phyloP scores from a whole-genome alignment of 2,113 vertebrate species.

The Pseudolaguvia tuberculata region DNA sequence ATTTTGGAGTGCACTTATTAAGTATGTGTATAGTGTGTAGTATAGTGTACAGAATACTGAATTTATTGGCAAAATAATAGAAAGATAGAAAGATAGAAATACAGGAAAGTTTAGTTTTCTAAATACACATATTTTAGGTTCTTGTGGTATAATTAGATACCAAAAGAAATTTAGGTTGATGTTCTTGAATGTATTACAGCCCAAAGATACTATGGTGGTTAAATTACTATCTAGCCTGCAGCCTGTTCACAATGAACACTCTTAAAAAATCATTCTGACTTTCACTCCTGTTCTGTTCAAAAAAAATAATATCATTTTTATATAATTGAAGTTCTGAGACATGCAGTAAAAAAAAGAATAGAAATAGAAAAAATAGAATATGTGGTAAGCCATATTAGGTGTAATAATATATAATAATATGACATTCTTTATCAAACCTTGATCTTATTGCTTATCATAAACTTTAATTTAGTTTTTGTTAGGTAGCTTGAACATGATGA shows the following conservation, averaged over 20 bases:
- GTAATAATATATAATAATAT: no score
- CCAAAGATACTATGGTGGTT: not conserved
- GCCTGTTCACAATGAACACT: not conserved
- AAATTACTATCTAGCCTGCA: not conserved
- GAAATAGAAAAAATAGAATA: no score
- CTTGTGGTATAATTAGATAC: not conserved
- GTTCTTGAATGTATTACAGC: not conserved
- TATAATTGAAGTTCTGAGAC: no score
- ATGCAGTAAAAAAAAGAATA: no score
- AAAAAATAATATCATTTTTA: no score
- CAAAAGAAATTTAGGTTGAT: not conserved
- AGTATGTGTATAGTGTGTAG: not conserved
- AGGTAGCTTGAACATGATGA: no score
- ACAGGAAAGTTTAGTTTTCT: no score
- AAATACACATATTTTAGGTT: no score
- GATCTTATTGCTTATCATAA: no score
- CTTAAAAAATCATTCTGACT: not conserved
- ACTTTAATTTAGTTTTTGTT: no score
- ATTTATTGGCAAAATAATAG: not conserved
- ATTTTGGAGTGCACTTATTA: not conserved
- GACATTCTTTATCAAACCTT: no score
- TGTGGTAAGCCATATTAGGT: no score
- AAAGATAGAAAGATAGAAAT: not conserved
- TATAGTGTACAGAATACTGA: not conserved
- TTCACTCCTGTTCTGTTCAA: not conserved